Evolutionary conservation across 1,140 invertebrate species (phyloP), one percentile per base, ranked within the genome.

Genomic region (Telenomus remus): DNA sequence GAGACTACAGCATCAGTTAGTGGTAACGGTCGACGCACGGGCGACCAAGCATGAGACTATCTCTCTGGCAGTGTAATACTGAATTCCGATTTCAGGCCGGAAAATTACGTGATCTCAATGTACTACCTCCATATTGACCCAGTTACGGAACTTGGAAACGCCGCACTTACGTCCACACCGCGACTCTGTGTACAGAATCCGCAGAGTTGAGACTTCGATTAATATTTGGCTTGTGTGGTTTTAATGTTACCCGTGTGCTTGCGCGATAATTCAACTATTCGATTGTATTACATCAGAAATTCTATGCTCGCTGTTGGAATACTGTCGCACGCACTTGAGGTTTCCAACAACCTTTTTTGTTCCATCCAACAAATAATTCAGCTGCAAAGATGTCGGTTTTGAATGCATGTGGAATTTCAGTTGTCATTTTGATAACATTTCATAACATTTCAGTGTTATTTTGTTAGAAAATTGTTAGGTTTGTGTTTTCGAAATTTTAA

Each of bases 201-300:
- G 75, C 49, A 69, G 64, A 61, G 51, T 63, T 14, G 57, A 51
- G 51, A 68, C 59, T 72, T 60, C 68, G 69, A 77, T 77, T 77
- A 77, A 72, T 77, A 72, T 77, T 77, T 77, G 69, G 75, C 68
- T 77, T 69, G 59, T 72, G 69, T 48, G 75, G 75, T 77, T 72
- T 72, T 77, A 72, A 77, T 65, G 61, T 44, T 14, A 44, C 37
- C 43, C 48, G 43, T 43, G 57, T 35, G 53, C 59, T 46, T 39
- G 44, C 35, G 49, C 59, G 54, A 70, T 73, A 69, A 72, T 72
- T 77, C 69, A 77, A 69, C 69, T 59, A 44, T 55, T 56, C 54
- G 53, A 69, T 77, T 13, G 47, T 59, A 69, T 54, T 65, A 56
- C 46, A 27, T 27, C 2, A 37, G 39, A 57, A 54, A 72, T 64